Conservation (phyloP, 2,797 vertebrate genomes). For the Neostethus bicornis region DNA sequence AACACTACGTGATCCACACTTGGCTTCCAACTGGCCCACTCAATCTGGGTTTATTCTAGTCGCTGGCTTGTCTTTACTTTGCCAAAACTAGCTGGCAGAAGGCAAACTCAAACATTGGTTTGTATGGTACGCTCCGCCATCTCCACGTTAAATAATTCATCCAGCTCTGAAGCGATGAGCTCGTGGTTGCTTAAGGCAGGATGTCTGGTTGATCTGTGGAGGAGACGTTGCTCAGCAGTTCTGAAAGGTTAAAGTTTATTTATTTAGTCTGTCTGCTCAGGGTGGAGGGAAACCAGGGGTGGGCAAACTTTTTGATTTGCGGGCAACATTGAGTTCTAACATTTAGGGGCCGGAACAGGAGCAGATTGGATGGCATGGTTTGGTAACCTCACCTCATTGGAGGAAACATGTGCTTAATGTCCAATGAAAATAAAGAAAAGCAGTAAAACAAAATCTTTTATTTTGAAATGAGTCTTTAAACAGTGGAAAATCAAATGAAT, state of each 20-base stretch:
- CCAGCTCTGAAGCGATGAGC: not conserved
- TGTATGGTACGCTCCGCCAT: constrained; percentile 1
- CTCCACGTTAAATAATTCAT: not conserved
- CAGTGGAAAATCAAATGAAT: no score
- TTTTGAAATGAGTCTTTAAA: no score
- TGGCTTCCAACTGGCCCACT: constrained; percentile 65
- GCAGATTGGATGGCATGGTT: no score
- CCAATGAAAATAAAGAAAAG: no score
- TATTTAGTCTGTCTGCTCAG: not conserved
- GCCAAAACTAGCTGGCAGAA: constrained; percentile 29
- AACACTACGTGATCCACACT: constrained; percentile 51
- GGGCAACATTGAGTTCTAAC: no score
- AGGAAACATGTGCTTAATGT: no score
- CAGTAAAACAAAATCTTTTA: no score
- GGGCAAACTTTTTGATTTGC: no score
- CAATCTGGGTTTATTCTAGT: constrained; percentile 61
- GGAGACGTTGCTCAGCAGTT: not conserved
- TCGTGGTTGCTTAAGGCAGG: not conserved
- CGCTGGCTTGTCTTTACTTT: constrained; percentile 33
- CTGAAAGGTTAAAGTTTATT: constrained; percentile 7
- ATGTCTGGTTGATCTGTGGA: not conserved
- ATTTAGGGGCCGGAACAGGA: no score
- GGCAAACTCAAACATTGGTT: constrained; percentile 18
- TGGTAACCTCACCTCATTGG: no score
- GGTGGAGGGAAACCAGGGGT: not conserved